Base-by-base conservation (phyloP, 2,113 vertebrate genomes). In the Apeltes quadracus region DNA sequence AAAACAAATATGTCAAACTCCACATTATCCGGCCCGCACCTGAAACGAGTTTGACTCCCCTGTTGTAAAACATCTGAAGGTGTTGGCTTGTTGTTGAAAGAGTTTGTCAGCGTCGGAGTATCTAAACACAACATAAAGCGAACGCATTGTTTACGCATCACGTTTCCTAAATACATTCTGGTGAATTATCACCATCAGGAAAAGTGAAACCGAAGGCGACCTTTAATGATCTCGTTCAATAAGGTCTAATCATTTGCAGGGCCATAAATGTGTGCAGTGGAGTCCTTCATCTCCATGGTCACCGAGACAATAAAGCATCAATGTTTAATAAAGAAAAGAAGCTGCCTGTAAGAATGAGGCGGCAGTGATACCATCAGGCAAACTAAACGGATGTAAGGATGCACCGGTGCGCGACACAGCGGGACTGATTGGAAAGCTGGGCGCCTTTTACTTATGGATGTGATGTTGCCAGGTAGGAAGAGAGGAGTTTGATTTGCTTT, bases 221-320 rank as follows among this genome's bases (percentile, higher is more conserved):
- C 36, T 50, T 48, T 48, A 27, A 32, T 11, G 27, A 43, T 10
- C 70, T 66, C 20, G 71, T 77, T 68, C 62, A 82, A 80, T 20
- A 1, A 14, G 2, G 61, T 61, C 23, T 82, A 59, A 87, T 84
- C 68, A 75, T 85, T 86, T 59, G 44, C n/a, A 11, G 85, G 79
- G 20, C 58, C 71, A 79, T 88, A 88, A 84, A 88, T 55, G 84
- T 82, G 85, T 83, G 72, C 87, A 86, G 54, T 88, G 81, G 61
- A 80, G 72, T 84, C 78, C 62, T 82, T 75, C 87, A 77, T 91
- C 89, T 69, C 83, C 88, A 90, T 86, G 88, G 81, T 5, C 44
- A 87, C 82, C 53, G 23, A 83, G 59, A 82, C 81, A 82, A 51
- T 70, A 8, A 66, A 34, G 81, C 82, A 88, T 91, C 80, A 88